phyloP scores from a whole-genome alignment of 2,888 invertebrate genomes.

The Tryphoninae sp. region DNA sequence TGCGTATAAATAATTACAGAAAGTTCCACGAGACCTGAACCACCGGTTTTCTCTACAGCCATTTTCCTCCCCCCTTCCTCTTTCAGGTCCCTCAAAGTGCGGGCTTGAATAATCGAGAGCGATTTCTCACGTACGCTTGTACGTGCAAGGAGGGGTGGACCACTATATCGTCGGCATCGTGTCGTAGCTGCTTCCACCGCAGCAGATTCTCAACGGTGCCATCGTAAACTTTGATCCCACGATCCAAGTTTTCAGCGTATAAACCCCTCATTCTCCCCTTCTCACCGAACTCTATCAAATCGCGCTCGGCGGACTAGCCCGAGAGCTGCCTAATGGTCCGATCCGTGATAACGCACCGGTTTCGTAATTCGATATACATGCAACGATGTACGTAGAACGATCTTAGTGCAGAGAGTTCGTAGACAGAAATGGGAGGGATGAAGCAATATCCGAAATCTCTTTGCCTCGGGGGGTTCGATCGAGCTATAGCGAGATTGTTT shows the following conservation, averaged over 20 bases:
- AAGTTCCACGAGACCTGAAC: conserved; percentile 41
- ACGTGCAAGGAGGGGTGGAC: neutral
- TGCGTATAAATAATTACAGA: conserved; percentile 59
- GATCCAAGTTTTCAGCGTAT: conserved; percentile 44
- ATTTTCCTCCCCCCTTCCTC: neutral
- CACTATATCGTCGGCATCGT: conserved; percentile 3
- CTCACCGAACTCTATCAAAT: conserved; percentile 49
- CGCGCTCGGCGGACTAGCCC: conserved; percentile 31
- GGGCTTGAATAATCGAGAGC: conserved; percentile 60
- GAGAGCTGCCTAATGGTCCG: conserved; percentile 50
- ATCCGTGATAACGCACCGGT: conserved; percentile 29
- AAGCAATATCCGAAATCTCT: neutral
- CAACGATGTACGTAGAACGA: neutral
- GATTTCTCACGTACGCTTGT: conserved; percentile 46
- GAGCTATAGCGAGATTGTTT: neutral
- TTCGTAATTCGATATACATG: conserved; percentile 27
- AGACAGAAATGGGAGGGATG: neutral
- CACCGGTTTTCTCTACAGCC: conserved; percentile 11
- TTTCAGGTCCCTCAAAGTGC: conserved; percentile 8
- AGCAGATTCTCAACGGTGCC: conserved; percentile 11
- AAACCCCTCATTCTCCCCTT: too few species aligned
- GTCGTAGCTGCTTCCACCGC: conserved; percentile 14
- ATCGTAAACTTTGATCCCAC: conserved; percentile 53
- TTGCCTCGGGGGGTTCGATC: neutral
- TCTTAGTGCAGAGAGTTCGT: neutral